phyloP scores from a whole-genome alignment of 2,797 vertebrate genomes.

The Bradypodion ventrale region DNA sequence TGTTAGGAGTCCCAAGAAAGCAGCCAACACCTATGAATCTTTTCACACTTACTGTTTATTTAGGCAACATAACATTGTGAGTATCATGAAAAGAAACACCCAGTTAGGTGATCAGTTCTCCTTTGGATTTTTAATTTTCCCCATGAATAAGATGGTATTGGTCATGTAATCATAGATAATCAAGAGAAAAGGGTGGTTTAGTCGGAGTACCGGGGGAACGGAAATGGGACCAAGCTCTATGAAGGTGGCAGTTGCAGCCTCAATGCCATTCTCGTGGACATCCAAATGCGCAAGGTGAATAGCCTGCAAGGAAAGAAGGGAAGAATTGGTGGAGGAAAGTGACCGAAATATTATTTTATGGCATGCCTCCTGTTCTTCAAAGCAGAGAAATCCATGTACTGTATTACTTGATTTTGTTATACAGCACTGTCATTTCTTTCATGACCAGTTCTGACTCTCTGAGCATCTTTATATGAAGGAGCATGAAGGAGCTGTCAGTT shows the following conservation, averaged over 20 bases:
- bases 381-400: not conserved
- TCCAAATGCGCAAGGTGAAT: not conserved
- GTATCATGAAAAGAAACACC: not conserved
- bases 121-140: not conserved
- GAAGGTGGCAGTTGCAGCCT: not conserved
- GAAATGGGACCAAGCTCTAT: too few relatives aligned
- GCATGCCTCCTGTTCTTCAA: not conserved
- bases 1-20: too few relatives aligned
- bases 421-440: too few relatives aligned
- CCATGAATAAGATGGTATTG: not conserved
- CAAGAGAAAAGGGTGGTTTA: not conserved
- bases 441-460: too few relatives aligned
- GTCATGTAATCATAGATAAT: too few relatives aligned
- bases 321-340: not conserved
- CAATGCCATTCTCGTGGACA: not conserved
- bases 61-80: not conserved
- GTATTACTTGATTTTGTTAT: too few relatives aligned
- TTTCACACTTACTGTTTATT: not conserved
- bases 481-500: too few relatives aligned
- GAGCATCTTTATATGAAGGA: too few relatives aligned
- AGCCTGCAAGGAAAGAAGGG: not conserved
- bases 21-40: not conserved
- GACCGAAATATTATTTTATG: not conserved
- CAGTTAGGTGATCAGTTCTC: too few relatives aligned
- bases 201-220: not conserved